phyloP scores from a whole-genome alignment of 2,113 vertebrate species.

The Montifringilla adamsi region DNA sequence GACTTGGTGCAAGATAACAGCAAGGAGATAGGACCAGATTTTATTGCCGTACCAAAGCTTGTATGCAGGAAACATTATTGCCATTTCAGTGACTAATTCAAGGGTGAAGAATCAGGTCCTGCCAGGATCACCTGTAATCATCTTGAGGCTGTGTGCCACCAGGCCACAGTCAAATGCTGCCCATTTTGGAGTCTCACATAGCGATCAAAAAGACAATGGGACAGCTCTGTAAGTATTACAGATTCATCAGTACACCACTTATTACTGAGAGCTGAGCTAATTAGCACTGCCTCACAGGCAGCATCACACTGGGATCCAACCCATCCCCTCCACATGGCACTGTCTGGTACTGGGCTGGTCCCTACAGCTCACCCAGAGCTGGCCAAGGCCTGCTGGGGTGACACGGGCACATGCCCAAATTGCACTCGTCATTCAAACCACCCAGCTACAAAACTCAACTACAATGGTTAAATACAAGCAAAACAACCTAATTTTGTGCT shows the following conservation, averaged over 20 bases:
- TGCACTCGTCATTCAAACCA: neutral
- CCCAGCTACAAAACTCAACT: neutral
- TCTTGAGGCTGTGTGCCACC: neutral
- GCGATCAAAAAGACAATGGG: neutral
- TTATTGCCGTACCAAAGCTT: neutral
- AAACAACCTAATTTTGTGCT: slow-evolving; percentile 46
- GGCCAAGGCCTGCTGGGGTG: neutral
- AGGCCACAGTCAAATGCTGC: neutral
- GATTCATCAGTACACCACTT: neutral
- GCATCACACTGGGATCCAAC: neutral
- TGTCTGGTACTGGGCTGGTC: neutral
- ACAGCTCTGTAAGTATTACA: neutral
- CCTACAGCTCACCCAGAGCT: neutral
- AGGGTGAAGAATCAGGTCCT: neutral
- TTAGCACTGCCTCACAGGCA: neutral
- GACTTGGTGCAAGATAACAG: neutral
- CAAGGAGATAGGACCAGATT: neutral
- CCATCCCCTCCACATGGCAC: neutral
- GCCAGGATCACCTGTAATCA: neutral
- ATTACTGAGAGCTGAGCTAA: neutral
- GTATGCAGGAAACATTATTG: neutral
- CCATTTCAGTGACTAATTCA: neutral
- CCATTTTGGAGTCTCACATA: neutral
- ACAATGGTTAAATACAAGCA: neutral
- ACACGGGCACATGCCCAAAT: accelerated